Conservation (phyloP, 2,797 vertebrate species). For the Phalanger gymnotis region DNA sequence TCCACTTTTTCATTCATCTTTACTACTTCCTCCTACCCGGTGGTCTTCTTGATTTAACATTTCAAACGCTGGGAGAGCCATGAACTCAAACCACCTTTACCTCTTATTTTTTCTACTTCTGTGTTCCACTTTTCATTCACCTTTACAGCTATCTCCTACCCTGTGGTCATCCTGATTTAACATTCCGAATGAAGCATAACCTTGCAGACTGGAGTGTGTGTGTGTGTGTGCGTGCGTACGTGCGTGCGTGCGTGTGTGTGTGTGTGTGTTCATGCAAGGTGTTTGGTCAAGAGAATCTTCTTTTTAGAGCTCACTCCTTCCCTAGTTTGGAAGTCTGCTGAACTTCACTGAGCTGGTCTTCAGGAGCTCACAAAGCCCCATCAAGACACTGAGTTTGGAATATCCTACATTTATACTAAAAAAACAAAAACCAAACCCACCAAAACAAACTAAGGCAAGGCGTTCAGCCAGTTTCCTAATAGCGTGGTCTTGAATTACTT, state of each 20-base stretch:
- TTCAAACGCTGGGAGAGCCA: background rate
- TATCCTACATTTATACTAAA: background rate
- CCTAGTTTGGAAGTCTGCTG: background rate
- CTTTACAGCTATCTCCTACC: background rate
- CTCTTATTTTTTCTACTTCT: background rate
- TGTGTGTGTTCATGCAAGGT: background rate
- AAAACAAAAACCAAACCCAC: background rate
- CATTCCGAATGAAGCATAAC: conserved; percentile 13
- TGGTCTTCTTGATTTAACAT: background rate
- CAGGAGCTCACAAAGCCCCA: background rate
- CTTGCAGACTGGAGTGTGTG: background rate
- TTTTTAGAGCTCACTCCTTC: background rate
- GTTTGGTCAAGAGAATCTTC: background rate
- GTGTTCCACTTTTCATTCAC: conserved; percentile 41
- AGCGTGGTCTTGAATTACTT: background rate
- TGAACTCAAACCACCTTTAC: background rate
- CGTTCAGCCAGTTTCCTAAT: background rate
- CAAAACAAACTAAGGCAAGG: background rate
- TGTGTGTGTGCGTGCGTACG: too few relatives aligned
- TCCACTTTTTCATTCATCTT: fast-evolving
- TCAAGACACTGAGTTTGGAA: background rate
- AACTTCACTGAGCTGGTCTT: background rate
- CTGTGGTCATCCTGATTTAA: background rate
- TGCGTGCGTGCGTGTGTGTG: too few relatives aligned
- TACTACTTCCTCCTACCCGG: background rate